Evolutionary conservation across 2,797 vertebrate genomes (phyloP).

Genomic region (Pseudomugil gertrudae): DNA sequence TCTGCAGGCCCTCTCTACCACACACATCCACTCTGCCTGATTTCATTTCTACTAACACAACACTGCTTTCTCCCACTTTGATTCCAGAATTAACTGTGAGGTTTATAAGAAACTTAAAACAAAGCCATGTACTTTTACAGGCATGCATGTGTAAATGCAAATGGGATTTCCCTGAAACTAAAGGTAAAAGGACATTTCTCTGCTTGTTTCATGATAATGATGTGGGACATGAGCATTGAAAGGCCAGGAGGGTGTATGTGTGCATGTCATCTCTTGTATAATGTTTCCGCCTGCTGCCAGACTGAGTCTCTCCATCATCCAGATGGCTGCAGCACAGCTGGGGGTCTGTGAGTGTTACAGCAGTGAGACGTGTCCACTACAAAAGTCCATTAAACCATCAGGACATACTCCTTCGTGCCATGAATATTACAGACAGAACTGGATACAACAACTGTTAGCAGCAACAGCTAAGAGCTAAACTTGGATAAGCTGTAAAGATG

Average conservation of each 20-base stretch:
- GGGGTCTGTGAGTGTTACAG: conserved; percentile 47
- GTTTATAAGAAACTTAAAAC: not conserved
- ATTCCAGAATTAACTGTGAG: not conserved
- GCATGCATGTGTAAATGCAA: not conserved
- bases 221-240: conserved; percentile 43
- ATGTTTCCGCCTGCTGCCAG: conserved; percentile 59
- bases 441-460: not conserved
- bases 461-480: not conserved
- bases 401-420: conserved; percentile 9
- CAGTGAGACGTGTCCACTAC: conserved; percentile 37
- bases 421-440: not conserved
- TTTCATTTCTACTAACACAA: conserved; percentile 12
- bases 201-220: conserved; percentile 7
- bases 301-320: conserved; percentile 58
- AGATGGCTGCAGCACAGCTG: conserved; percentile 68
- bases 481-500: not conserved
- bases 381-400: conserved; percentile 28
- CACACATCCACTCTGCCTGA: not conserved
- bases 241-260: conserved; percentile 24
- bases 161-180: not conserved
- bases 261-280: conserved; percentile 55
- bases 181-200: not conserved
- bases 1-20: conserved; percentile 10
- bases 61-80: not conserved
- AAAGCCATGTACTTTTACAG: not conserved